phyloP scores from a whole-genome alignment of 1,140 invertebrate genomes.

The Oreohelix idahoensis region DNA sequence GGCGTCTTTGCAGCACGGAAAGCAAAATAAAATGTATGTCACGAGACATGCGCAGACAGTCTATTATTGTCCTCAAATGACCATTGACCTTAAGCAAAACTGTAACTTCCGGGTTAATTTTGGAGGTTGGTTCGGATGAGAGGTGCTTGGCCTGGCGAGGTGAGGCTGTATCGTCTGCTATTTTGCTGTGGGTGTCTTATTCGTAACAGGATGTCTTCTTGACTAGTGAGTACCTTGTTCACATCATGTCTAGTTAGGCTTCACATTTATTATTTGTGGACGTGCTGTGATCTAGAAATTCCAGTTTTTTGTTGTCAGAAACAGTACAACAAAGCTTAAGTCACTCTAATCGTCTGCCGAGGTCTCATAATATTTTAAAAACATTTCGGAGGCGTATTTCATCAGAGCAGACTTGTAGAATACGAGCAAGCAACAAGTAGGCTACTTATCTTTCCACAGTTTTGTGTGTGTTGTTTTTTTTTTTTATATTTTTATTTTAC shows the following conservation, averaged over 20 bases:
- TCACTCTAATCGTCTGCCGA: neutral
- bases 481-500: no score
- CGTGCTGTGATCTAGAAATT: neutral
- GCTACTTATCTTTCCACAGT: neutral
- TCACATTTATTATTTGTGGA: neutral
- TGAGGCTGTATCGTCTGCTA: conserved; percentile 19
- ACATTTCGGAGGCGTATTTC: neutral
- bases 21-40: conserved; percentile 25
- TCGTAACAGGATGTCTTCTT: neutral
- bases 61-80: conserved; percentile 16
- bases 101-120: conserved; percentile 32
- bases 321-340: no score
- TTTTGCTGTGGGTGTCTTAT: neutral
- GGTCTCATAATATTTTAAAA: neutral
- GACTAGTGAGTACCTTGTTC: neutral
- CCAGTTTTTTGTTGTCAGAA: neutral
- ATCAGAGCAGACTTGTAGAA: neutral
- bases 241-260: neutral
- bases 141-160: neutral
- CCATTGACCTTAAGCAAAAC: conserved; percentile 8
- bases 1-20: conserved; percentile 18
- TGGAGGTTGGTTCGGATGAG: conserved; percentile 30
- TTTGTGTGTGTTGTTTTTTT: neutral
- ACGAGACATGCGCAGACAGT: conserved; percentile 32
- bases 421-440: neutral